Conservation (phyloP, 1,140 invertebrate genomes). For the Anastrepha ludens region DNA sequence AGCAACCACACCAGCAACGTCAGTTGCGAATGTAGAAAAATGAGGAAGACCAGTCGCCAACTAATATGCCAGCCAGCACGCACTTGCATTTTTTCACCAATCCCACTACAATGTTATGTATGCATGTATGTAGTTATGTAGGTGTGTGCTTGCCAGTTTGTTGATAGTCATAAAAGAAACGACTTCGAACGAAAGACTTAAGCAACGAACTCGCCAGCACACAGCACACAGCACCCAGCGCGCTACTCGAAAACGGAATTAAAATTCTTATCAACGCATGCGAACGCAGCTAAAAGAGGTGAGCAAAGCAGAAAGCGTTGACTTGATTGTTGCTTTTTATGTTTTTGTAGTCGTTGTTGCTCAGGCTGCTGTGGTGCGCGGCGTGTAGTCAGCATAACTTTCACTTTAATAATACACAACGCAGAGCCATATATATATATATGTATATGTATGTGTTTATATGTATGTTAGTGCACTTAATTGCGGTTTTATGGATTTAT, state of each 20-base stretch:
- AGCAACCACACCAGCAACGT: too few species aligned
- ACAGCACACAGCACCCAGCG: not conserved
- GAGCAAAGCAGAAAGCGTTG: not conserved
- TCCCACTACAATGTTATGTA: too few species aligned
- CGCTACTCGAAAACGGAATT: slow-evolving; percentile 1
- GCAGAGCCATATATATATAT: not conserved
- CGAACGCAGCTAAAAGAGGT: slow-evolving; percentile 2
- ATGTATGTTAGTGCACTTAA: not conserved
- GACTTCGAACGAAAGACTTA: slow-evolving; percentile 22
- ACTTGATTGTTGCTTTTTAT: not conserved
- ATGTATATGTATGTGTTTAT: not conserved
- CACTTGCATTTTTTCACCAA: too few species aligned
- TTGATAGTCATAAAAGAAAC: too few species aligned
- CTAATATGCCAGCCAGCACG: too few species aligned
- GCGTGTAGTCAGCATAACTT: slow-evolving; percentile 15
- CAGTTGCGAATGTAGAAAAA: too few species aligned
- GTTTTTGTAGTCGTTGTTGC: not conserved
- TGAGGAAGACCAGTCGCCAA: too few species aligned
- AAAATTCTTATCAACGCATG: slow-evolving; percentile 47
- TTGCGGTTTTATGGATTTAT: not conserved
- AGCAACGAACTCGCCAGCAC: slow-evolving; percentile 16
- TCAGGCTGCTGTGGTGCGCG: not conserved
- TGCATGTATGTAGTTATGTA: too few species aligned
- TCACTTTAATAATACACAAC: slow-evolving; percentile 30
- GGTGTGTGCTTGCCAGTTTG: too few species aligned